Conservation (phyloP, 1,140 invertebrate species). For the Coptotermes formosanus region DNA sequence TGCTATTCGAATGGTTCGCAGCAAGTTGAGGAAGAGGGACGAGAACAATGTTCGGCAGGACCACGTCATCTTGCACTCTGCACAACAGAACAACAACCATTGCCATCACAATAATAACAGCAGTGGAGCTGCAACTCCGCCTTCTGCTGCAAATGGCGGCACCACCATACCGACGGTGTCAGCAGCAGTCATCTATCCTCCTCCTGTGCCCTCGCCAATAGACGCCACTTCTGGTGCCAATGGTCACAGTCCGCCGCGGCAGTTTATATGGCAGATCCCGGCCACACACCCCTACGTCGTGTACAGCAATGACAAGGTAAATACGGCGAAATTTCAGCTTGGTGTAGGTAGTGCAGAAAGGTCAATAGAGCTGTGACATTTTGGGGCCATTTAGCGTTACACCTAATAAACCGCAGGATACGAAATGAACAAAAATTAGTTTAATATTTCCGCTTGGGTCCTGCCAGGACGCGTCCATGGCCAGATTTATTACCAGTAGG, state of each 20-base stretch:
- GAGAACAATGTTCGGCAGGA: slow-evolving; percentile 53
- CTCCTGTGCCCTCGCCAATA: slow-evolving; percentile 74
- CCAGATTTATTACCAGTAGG: too few species aligned
- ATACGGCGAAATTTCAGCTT: background rate
- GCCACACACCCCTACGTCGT: slow-evolving; percentile 43
- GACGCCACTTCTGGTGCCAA: background rate
- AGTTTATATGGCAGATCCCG: background rate
- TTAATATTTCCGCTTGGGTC: too few species aligned
- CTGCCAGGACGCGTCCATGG: too few species aligned
- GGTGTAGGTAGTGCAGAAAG: background rate
- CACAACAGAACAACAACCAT: slow-evolving; percentile 37
- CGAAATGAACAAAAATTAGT: too few species aligned
- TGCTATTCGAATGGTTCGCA: slow-evolving; percentile 82
- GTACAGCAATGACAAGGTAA: slow-evolving; percentile 77
- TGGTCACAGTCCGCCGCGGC: background rate
- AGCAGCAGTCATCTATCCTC: slow-evolving; percentile 51
- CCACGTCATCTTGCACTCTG: slow-evolving; percentile 5
- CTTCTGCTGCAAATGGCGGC: slow-evolving; percentile 35
- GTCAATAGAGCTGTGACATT: background rate
- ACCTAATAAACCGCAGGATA: too few species aligned
- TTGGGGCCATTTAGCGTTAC: too few species aligned
- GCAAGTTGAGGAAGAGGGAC: slow-evolving; percentile 79
- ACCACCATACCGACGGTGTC: background rate
- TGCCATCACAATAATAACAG: slow-evolving; percentile 36
- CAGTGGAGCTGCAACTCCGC: slow-evolving; percentile 35